Base-by-base conservation (phyloP, 2,888 invertebrate species). In the Cynaeus angustus region DNA sequence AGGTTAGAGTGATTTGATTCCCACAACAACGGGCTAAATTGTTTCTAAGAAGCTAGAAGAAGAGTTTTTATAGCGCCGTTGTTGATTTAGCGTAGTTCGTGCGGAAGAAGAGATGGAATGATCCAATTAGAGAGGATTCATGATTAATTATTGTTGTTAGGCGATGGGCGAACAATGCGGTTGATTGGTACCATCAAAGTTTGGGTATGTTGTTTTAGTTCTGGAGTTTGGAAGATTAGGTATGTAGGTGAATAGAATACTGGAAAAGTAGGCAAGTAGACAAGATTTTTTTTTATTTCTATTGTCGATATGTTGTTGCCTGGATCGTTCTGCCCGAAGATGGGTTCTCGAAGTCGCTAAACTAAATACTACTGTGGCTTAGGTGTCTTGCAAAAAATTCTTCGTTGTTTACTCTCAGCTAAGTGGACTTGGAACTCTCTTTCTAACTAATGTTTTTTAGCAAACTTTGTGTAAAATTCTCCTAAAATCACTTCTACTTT, bases 401-500 rank as follows among this genome's bases (percentile, higher is more conserved):
- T 21, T 21, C 21, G 21, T 21, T 21, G 21, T 21, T 21, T 21
- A 21, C 21, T 21, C n/a, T 21, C 21, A 21, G 21, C 4, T 21
- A 21, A 21, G 4, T 21, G 21, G 21, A 21, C 21, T 33, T 9
- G n/a, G 9, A 33, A 33, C 7, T 2, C n/a, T 9, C 33, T 33
- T 33, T 33, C n/a, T 33, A n/a, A n/a, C 9, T 33, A 33, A 6
- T n/a, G 7, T 33, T 33, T 33, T 33, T 33, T 1, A 7, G n/a
- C n/a, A 33, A 33, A 33, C 9, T 33, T 33, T 33, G 33, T 33
- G 9, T 33, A 33, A 13, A 37, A 53, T 33, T 13, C 13, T 53
- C 37, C 48, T 14, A 50, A 50, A 50, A 50, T 28, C 28, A 26
- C 50, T 14, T 14, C 16, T 3, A 16, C 12, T 26, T 26, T 50